Base-by-base conservation (phyloP, 2,888 invertebrate genomes). In the Rhagonycha lutea region DNA sequence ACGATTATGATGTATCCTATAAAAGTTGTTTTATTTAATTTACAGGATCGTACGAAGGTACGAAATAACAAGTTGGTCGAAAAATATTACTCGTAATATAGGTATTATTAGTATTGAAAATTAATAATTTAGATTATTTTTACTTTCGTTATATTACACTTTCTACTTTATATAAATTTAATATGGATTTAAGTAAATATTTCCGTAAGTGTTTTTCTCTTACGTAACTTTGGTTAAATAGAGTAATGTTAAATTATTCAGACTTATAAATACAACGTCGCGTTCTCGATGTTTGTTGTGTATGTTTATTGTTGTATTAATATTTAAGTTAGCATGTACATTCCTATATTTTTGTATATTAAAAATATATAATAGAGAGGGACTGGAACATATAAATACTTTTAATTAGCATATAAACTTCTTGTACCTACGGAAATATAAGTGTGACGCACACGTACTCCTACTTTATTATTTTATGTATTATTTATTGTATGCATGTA, bases 391-490 rank as follows among this genome's bases (percentile, higher is more conserved):
- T 47, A 47, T 47, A 47, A 47, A 47, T 47, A 65, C 26, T 65
- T 62, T 65, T 68, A 77, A 77, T 77, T 77, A 72, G 65, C 77
- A 77, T 78, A 75, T 73, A 78, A 75, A 72, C 61, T 69, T 62
- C 60, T 61, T 74, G 73, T 71, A 47, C 47, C 47, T 47, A 71
- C 77, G 77, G 79, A 79, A 79, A 79, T 75, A 70, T 28, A 79
- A 79, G 70, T 74, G 76, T 77, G 77, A 79, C 74, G 47, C 47
- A 77, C 74, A 78, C 70, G 74, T 69, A 75, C 77, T 77, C 77
- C 73, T 72, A 75, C 74, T 73, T 71, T 47, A 76, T 47, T 76
- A 78, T 79, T 80, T 80, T 77, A 47, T 47, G 75, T 75, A 79
- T 77, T 78, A 73, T 67, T 77, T 78, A 73, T 67, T 29, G 29